These are phyloP conservation scores for Drosophila parthenogenetica DNA, from an alignment of 2,888 invertebrate species.

Conservation along the genomic window DNA sequence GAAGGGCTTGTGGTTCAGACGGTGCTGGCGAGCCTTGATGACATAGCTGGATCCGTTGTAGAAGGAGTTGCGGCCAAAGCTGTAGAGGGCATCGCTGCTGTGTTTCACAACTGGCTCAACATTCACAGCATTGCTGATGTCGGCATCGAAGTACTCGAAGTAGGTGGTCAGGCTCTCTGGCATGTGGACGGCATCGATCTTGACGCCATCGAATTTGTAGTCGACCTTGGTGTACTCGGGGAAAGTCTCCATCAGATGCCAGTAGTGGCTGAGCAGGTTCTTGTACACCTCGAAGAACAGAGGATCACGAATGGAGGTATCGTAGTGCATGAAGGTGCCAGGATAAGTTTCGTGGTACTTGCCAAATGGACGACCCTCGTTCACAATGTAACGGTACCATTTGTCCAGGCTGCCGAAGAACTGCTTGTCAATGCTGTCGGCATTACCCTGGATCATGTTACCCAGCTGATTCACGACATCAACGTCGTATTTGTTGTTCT, in stretches of 20 bases:
- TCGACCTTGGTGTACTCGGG: slow-evolving; percentile 88
- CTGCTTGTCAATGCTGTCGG: slow-evolving; percentile 86
- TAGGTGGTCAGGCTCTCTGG: slow-evolving; percentile 88
- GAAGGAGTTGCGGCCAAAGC: slow-evolving; percentile 82
- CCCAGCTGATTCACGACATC: slow-evolving; percentile 86
- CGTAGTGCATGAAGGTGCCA: slow-evolving; percentile 87
- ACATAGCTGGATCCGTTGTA: slow-evolving; percentile 84
- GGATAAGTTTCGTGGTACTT: slow-evolving; percentile 78
- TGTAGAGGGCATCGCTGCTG: slow-evolving; percentile 52
- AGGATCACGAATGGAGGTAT: slow-evolving; percentile 90
- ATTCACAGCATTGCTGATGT: slow-evolving; percentile 86
- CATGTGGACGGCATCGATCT: slow-evolving; percentile 87
- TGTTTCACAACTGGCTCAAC: slow-evolving; percentile 83
- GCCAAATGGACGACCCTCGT: slow-evolving; percentile 83
- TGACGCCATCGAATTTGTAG: slow-evolving; percentile 88
- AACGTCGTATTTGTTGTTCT: slow-evolving; percentile 69
- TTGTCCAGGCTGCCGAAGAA: slow-evolving; percentile 86
- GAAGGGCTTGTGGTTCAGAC: slow-evolving; percentile 89
- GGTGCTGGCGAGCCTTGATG: slow-evolving; percentile 87
- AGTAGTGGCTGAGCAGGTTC: slow-evolving; percentile 87
- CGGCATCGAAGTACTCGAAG: slow-evolving; percentile 89
- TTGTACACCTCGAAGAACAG: slow-evolving; percentile 90
- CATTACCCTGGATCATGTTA: slow-evolving; percentile 87
- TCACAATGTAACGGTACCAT: slow-evolving; percentile 86
- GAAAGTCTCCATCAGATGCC: slow-evolving; percentile 87